phyloP scores from a whole-genome alignment of 2,888 invertebrate species.

The Netelia fuscicornis region DNA sequence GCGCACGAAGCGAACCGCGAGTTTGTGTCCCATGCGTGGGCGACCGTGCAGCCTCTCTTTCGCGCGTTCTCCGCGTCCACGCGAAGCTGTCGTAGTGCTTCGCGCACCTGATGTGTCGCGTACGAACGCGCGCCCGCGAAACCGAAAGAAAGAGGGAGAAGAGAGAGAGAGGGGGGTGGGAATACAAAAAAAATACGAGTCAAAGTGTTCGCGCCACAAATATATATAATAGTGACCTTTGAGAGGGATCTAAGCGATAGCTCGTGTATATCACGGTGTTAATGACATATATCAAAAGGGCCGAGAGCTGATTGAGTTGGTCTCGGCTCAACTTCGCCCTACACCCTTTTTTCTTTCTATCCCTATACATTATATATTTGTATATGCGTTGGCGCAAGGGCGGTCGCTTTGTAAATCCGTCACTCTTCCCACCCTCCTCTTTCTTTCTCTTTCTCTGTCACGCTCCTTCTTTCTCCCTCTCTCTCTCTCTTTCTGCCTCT shows the following conservation, averaged over 20 bases:
- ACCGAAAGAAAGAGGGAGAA: conserved; percentile 5
- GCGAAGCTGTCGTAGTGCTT: conserved; percentile 45
- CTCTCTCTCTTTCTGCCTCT: conserved; percentile 22
- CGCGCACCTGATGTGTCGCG: conserved; percentile 52
- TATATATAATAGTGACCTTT: conserved; percentile 22
- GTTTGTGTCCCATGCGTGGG: conserved; percentile 51
- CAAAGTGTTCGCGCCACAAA: conserved; percentile 44
- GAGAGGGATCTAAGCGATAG: conserved; percentile 52
- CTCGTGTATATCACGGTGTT: conserved; percentile 69
- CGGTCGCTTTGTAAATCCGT: conserved; percentile 59
- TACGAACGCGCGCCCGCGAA: neutral
- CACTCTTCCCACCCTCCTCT: neutral
- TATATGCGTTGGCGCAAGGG: conserved; percentile 22
- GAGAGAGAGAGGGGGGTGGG: neutral
- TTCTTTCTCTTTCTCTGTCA: neutral
- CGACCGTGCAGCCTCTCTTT: conserved; percentile 40
- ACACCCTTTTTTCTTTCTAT: conserved; percentile 43
- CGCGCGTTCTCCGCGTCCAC: conserved; percentile 35
- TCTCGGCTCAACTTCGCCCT: conserved; percentile 55
- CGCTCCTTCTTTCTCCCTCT: neutral
- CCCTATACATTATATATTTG: neutral
- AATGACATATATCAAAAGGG: conserved; percentile 66
- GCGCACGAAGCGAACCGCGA: conserved; percentile 19
- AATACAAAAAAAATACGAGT: conserved; percentile 22
- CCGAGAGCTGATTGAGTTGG: conserved; percentile 64